These are phyloP conservation scores for Phalacrocorax brasilianus DNA, from an alignment of 2,113 vertebrate genomes.

Conservation along the genomic window DNA sequence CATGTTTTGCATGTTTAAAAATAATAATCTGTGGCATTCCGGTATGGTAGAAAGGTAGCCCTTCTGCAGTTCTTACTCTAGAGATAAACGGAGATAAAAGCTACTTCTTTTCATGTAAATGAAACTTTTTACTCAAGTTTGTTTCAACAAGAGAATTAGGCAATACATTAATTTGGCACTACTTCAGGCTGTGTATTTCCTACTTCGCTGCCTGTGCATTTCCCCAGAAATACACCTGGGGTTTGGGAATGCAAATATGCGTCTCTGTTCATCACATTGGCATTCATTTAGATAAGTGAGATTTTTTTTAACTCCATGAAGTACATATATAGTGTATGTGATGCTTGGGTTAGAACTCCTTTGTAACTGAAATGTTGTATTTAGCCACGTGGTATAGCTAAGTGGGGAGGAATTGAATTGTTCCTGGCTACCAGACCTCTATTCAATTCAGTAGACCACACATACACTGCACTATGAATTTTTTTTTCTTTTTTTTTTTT, in stretches of 20 bases:
- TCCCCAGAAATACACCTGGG: not conserved
- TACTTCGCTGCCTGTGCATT: not conserved
- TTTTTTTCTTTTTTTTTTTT: not conserved
- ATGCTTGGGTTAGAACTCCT: not conserved
- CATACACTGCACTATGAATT: not conserved
- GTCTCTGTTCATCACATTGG: not conserved
- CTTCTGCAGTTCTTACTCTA: not conserved
- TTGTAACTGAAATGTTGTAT: not conserved
- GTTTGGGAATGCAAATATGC: not conserved
- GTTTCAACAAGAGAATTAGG: not conserved
- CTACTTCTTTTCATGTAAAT: not conserved
- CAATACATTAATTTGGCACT: not conserved
- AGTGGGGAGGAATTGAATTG: not conserved
- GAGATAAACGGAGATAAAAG: not conserved
- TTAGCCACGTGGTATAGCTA: not conserved
- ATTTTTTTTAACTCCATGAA: not conserved
- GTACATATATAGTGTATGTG: not conserved
- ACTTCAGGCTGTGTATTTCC: not conserved
- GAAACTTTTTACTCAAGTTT: not conserved
- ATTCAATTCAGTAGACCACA: slow-evolving; percentile 27
- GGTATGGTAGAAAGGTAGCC: not conserved
- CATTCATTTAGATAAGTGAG: not conserved
- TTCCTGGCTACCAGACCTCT: slow-evolving; percentile 16
- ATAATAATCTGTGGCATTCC: not conserved
- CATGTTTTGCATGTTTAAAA: not conserved